phyloP scores from a whole-genome alignment of 1,140 invertebrate genomes.

The Calephelis nemesis region DNA sequence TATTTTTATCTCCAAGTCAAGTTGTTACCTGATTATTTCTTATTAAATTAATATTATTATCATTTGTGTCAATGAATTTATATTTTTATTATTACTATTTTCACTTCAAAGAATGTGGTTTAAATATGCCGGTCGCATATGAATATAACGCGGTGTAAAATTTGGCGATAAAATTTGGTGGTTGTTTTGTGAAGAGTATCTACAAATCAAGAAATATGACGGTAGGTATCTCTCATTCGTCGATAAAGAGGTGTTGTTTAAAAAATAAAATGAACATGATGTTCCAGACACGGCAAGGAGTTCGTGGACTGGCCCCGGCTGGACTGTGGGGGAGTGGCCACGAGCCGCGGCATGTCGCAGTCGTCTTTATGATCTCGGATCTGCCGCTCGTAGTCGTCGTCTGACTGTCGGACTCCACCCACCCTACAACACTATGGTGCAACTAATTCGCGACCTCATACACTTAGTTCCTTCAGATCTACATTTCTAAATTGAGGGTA shows the following conservation, averaged over 20 bases:
- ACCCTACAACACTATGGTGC: not conserved
- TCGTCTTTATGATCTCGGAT: slow-evolving; percentile 63
- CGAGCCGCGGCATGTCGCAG: slow-evolving; percentile 40
- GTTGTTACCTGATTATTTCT: too few relatives aligned
- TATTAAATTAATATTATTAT: too few relatives aligned
- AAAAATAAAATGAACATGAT: not conserved
- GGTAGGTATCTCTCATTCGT: too few relatives aligned
- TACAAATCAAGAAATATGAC: too few relatives aligned
- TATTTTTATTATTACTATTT: too few relatives aligned
- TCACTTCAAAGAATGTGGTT: too few relatives aligned
- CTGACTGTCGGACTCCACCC: slow-evolving; percentile 40
- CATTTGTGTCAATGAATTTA: too few relatives aligned
- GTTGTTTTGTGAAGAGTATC: too few relatives aligned
- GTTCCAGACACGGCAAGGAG: slow-evolving; percentile 72
- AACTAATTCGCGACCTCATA: not conserved
- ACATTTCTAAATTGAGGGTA: not conserved
- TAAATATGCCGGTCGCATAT: too few relatives aligned
- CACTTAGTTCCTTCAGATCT: not conserved
- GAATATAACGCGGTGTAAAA: too few relatives aligned
- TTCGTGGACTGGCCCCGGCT: slow-evolving; percentile 90
- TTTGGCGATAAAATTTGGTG: too few relatives aligned
- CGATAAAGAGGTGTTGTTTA: not conserved
- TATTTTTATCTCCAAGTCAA: too few relatives aligned
- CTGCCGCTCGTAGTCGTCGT: slow-evolving; percentile 64
- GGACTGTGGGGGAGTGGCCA: slow-evolving; percentile 50